Conservation (phyloP, 2,888 invertebrate species). For the Sepioteuthis lessoniana region DNA sequence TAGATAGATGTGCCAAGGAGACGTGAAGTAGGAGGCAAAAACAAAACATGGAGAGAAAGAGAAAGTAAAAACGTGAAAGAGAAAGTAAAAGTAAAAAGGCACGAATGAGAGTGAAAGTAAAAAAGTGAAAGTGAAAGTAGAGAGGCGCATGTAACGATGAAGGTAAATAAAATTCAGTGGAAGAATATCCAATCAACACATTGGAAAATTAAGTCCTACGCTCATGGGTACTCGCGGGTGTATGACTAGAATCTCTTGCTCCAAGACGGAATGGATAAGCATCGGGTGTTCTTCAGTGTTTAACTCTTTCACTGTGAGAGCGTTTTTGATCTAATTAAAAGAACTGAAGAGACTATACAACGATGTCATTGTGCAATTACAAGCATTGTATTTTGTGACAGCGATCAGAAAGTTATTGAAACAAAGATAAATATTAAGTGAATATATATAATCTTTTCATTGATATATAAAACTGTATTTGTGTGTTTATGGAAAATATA, state of each 20-base stretch:
- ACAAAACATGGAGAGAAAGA: background rate
- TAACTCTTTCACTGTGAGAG: background rate
- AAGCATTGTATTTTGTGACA: background rate
- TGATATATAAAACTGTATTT: too few species aligned
- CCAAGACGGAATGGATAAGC: background rate
- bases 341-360: background rate
- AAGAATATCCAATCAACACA: conserved; percentile 33
- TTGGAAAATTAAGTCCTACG: background rate
- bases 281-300: background rate
- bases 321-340: background rate
- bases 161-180: background rate
- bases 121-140: background rate
- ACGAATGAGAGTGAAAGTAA: too few species aligned
- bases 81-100: background rate
- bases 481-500: too few species aligned
- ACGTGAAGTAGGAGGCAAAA: background rate
- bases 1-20: conserved; percentile 33
- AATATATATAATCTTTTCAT: background rate
- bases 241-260: conserved; percentile 18
- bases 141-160: background rate
- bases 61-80: background rate
- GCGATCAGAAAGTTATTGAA: background rate
- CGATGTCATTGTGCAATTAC: background rate
- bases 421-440: background rate
- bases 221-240: background rate